Base-by-base conservation (phyloP, 2,888 invertebrate species). In the Trichacis sp. region DNA sequence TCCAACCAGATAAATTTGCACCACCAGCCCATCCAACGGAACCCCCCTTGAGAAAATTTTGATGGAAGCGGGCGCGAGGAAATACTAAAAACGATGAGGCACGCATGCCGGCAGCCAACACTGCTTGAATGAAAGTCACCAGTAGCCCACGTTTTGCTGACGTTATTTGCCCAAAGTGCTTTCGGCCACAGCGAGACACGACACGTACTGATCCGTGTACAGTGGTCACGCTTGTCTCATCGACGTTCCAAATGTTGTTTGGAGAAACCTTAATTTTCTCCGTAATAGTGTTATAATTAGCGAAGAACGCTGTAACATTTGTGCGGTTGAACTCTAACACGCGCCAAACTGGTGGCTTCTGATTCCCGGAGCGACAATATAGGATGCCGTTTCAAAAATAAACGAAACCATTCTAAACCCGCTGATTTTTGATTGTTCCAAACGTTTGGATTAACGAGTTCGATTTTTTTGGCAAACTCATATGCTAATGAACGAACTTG, bases 341-440 rank as follows among this genome's bases (percentile, higher is more conserved):
- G 52, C 8, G 69, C 68, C 20, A 68, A 56, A 45, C 70, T 73
- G 14, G 72, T 72, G 46, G 69, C 68, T 68, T 73, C 71, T 15
- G 74, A 69, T 52, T 71, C 71, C 19, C 69, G 45, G 1, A 76
- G 30, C 36, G 67, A 61, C 51, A 73, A 48, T 43, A 64, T 65
- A 14, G 20, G 14, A 40, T 70, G 62, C 8, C 55, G 40, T 45
- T 46, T 64, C 33, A 67, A 43, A 51, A 64, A 70, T 5, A 2
- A 2, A 6, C n/a, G 11, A 6, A 33, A 33, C 33, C 33, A 33
- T 5, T 33, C 33, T 2, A n/a, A 33, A 2, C 33, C 33, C 2
- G 33, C 33, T 9, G 2, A 5, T n/a, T 33, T 6, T 33, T 33
- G 5, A 11, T 33, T 9, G 2, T 6, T 11, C 33, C 33, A 33